These are phyloP conservation scores for Neogale vison DNA, from an alignment of 2,113 vertebrate genomes.

Conservation along the genomic window DNA sequence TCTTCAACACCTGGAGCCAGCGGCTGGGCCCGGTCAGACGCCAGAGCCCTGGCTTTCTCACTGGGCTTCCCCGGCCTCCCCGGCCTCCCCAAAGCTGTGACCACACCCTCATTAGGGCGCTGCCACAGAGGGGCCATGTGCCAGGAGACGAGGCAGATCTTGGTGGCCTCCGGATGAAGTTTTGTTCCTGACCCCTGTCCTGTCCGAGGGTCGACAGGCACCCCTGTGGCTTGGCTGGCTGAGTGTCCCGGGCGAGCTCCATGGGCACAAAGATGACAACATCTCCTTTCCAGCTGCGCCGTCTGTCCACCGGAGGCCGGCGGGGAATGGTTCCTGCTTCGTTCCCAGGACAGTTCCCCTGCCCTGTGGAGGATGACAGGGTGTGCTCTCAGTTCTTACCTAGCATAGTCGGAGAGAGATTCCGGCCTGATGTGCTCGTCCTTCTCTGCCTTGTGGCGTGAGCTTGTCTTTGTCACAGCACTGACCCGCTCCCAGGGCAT, in stretches of 20 bases:
- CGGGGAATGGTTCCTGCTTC: not conserved
- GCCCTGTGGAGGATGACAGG: not conserved
- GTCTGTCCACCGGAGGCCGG: not conserved
- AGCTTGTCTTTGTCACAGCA: not conserved
- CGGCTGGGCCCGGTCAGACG: accelerated
- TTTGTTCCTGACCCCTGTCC: accelerated
- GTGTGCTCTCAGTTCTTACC: accelerated
- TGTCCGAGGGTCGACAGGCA: not conserved
- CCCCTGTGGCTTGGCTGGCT: not conserved
- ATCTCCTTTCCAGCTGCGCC: accelerated
- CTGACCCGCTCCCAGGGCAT: not conserved
- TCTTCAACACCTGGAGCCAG: accelerated
- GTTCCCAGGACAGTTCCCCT: not conserved
- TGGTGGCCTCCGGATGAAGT: too few species aligned
- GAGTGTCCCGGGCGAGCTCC: not conserved
- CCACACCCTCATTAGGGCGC: not conserved
- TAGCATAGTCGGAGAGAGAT: not conserved
- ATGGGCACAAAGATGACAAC: not conserved
- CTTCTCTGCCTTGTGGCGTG: accelerated
- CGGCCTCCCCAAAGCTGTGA: not conserved
- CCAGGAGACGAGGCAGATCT: accelerated
- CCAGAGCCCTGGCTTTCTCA: not conserved
- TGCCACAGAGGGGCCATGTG: not conserved
- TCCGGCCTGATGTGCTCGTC: not conserved
- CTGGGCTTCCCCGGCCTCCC: accelerated